Percentiles rank a stretch among this genome's conserved stretches.
Evolutionary conservation across 2,797 vertebrate species (phyloP).

Genomic region (Sibirionetta formosa): DNA sequence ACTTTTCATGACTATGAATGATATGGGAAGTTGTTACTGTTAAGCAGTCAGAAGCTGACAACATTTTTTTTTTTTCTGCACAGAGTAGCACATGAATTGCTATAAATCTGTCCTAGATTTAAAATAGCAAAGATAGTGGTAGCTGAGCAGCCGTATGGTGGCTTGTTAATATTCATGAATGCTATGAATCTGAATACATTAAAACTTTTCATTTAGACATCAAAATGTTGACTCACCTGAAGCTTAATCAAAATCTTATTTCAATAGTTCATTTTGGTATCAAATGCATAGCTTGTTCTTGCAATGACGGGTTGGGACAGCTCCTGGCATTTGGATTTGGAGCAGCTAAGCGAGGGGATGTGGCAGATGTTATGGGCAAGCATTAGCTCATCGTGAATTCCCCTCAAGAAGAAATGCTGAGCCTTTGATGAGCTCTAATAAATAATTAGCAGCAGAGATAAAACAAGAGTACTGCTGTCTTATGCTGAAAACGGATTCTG

Average conservation of each 20-base stretch:
- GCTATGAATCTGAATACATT: not conserved
- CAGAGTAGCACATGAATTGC: not conserved
- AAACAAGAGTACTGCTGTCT: not conserved
- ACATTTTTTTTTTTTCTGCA: not conserved
- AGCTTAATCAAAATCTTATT: conserved; percentile 45
- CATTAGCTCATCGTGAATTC: not conserved
- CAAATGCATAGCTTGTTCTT: not conserved
- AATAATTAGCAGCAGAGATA: conserved; percentile 12
- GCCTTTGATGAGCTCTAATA: conserved; percentile 39
- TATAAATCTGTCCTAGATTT: not conserved
- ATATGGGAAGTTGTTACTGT: not conserved
- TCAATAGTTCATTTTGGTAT: not conserved
- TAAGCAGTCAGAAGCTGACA: not conserved
- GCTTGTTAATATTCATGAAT: conserved; percentile 1
- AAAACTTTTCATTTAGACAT: conserved; percentile 9
- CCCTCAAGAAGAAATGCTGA: not conserved
- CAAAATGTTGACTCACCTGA: conserved; percentile 24
- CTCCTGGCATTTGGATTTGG: not conserved
- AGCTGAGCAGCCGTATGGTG: not conserved
- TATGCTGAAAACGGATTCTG: not conserved
- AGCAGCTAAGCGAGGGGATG: not conserved
- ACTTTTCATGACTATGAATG: not conserved
- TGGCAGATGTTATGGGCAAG: conserved; percentile 5
- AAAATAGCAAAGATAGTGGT: not conserved
- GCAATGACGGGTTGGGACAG: not conserved